phyloP scores from a whole-genome alignment of 2,113 vertebrate genomes.

The Sphyrna mokarran region DNA sequence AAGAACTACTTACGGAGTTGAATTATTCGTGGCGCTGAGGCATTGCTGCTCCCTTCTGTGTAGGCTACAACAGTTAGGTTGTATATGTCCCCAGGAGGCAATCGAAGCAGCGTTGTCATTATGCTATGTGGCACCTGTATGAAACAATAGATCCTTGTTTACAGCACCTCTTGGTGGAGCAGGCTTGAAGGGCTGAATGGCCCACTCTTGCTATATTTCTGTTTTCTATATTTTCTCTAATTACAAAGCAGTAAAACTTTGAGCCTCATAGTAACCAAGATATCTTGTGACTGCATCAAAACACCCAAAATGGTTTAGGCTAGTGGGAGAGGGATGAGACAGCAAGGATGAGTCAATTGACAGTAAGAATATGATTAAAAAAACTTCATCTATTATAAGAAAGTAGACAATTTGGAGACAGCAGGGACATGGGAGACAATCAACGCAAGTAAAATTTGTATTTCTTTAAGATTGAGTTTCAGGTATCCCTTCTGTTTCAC shows the following conservation, averaged over 20 bases:
- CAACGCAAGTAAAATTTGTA: background rate
- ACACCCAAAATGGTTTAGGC: background rate
- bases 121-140: constrained; percentile 75
- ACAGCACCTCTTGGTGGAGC: background rate
- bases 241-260: background rate
- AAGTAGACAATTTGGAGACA: background rate
- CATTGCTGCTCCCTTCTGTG: constrained; percentile 81
- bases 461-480: background rate
- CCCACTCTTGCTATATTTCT: too few relatives aligned
- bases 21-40: constrained; percentile 71
- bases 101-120: constrained; percentile 75
- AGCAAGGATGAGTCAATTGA: background rate
- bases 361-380: background rate
- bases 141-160: background rate
- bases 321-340: background rate
- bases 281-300: background rate
- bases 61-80: constrained; percentile 91
- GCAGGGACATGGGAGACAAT: background rate
- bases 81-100: constrained; percentile 90
- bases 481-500: background rate
- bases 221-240: too few relatives aligned
- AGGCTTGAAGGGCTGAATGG: too few relatives aligned
- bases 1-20: constrained; percentile 71
- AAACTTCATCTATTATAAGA: background rate
- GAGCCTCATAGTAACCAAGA: background rate